phyloP scores from a whole-genome alignment of 1,140 invertebrate genomes.

The Chrysopa pallens region DNA sequence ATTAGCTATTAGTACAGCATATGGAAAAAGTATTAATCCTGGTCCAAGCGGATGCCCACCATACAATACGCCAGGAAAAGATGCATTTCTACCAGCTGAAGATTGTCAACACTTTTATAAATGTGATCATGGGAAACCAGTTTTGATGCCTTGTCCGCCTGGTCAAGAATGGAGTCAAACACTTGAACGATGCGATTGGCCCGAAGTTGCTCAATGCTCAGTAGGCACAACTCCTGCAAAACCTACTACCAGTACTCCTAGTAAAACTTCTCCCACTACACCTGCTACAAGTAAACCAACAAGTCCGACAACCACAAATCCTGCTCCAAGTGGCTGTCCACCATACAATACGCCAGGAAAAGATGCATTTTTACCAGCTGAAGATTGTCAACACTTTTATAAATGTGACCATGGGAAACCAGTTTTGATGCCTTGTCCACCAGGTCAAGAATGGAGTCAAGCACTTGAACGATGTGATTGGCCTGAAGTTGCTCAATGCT shows the following conservation, averaged over 20 bases:
- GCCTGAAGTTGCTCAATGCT: not conserved
- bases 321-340: not conserved
- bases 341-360: not conserved
- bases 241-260: not conserved
- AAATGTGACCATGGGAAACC: not conserved
- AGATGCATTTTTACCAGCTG: not conserved
- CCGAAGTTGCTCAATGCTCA: not conserved
- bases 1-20: too few species aligned
- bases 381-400: not conserved
- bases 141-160: not conserved
- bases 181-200: not conserved
- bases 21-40: too few species aligned
- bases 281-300: not conserved
- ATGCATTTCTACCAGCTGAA: not conserved
- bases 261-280: too few species aligned
- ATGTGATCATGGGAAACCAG: not conserved
- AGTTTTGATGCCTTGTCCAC: not conserved
- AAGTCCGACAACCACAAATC: too few species aligned
- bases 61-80: not conserved
- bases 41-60: not conserved
- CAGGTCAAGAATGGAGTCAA: not conserved
- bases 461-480: not conserved
- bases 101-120: not conserved
- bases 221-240: not conserved
- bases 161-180: not conserved